phyloP scores from a whole-genome alignment of 2,888 invertebrate genomes.

The Empis livida region DNA sequence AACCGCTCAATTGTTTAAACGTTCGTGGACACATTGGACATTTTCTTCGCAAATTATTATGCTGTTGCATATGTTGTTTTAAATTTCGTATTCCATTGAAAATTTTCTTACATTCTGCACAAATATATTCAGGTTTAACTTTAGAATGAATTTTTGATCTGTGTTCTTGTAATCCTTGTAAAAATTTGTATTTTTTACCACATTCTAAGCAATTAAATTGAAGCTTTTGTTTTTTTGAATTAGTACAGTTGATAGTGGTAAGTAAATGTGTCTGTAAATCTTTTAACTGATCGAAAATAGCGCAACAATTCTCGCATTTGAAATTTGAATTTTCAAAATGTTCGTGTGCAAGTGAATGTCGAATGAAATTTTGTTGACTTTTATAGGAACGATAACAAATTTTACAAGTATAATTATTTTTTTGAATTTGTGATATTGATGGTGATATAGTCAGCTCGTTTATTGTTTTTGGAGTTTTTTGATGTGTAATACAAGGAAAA shows the following conservation, averaged over 20 bases:
- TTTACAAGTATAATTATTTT: conserved; percentile 7
- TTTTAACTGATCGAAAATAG: conserved; percentile 12
- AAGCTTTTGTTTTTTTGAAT: too few species aligned
- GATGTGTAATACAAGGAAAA: too few species aligned
- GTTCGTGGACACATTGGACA: conserved; percentile 25
- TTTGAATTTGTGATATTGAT: not conserved
- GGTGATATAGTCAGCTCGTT: too few species aligned
- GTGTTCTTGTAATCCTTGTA: conserved; percentile 10
- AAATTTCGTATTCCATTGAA: conserved; percentile 18
- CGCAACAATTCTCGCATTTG: conserved; percentile 16
- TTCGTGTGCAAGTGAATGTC: conserved; percentile 9
- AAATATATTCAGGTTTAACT: conserved; percentile 4
- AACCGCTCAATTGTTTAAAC: conserved; percentile 31
- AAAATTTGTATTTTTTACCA: conserved; percentile 9
- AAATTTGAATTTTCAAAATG: conserved; percentile 11
- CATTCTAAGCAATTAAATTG: conserved; percentile 11
- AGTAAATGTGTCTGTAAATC: conserved; percentile 12
- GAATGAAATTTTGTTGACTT: conserved; percentile 7
- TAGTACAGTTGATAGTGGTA: too few species aligned
- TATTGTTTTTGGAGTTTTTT: too few species aligned
- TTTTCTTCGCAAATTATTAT: conserved; percentile 25
- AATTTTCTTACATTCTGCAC: conserved; percentile 12
- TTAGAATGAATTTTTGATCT: not conserved
- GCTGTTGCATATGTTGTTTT: conserved; percentile 31
- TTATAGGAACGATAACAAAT: conserved; percentile 9